phyloP scores from a whole-genome alignment of 2,113 vertebrate species.

The Chlamydotis undulata region DNA sequence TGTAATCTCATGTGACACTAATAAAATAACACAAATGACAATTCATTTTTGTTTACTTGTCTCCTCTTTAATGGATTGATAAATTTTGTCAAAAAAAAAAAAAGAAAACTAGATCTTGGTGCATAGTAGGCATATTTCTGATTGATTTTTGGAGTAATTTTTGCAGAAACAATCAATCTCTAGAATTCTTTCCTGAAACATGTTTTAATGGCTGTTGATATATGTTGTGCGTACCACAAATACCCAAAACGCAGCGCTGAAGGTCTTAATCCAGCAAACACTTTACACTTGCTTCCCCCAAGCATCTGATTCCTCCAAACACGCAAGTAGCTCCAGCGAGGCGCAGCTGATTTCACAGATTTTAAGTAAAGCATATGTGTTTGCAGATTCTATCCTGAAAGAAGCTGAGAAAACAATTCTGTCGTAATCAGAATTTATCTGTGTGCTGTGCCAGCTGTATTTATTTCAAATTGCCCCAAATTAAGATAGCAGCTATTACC shows the following conservation, averaged over 20 bases:
- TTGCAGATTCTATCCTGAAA: slow-evolving; percentile 27
- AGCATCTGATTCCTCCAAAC: background rate
- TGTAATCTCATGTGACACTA: slow-evolving; percentile 80
- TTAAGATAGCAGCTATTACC: slow-evolving; percentile 36
- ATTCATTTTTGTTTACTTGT: slow-evolving; percentile 82
- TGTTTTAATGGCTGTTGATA: slow-evolving; percentile 69
- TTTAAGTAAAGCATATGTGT: slow-evolving; percentile 18
- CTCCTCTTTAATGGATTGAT: slow-evolving; percentile 75
- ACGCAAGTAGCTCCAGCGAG: background rate
- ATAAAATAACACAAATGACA: slow-evolving; percentile 81
- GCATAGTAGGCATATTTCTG: slow-evolving; percentile 79
- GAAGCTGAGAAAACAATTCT: slow-evolving; percentile 48
- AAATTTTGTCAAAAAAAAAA: slow-evolving; percentile 70
- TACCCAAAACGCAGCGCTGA: background rate
- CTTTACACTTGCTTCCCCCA: background rate
- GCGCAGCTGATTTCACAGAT: slow-evolving; percentile 30
- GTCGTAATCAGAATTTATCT: slow-evolving; percentile 47
- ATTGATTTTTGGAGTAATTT: slow-evolving; percentile 75
- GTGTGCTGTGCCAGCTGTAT: slow-evolving; percentile 38
- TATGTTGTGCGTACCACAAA: slow-evolving; percentile 33
- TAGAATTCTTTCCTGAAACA: slow-evolving; percentile 65
- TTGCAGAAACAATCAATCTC: slow-evolving; percentile 74
- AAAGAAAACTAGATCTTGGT: slow-evolving; percentile 56
- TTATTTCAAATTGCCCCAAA: slow-evolving; percentile 49
- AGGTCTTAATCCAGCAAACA: slow-evolving; percentile 9